Base-by-base conservation (phyloP, 2,797 vertebrate genomes). In the Nasua narica region DNA sequence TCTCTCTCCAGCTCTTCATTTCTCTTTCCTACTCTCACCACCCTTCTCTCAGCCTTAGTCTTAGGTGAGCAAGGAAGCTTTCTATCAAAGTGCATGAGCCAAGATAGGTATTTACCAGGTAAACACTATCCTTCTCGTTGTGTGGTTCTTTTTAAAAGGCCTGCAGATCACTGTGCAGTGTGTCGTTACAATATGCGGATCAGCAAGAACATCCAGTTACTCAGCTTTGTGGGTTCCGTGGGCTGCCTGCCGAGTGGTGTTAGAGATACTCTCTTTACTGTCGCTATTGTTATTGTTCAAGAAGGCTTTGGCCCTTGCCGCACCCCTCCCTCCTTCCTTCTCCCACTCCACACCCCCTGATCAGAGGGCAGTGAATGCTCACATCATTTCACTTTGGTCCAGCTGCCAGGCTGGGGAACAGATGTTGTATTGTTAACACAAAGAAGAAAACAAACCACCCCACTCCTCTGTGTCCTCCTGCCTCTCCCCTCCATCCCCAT, bases 381-480 rank as follows among this genome's bases (percentile, higher is more conserved):
- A 98, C 97, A 97, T 98, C 97, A 98, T 97, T 97, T 97, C 97
- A 90, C 85, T 96, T 90, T 43, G 76, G 91, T 97, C 98, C 98
- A 98, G 98, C 98, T 98, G 98, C 98, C 93, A 97, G 95, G 85
- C 98, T 98, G 81, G 3, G 95, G 97, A 98, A 98, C 98, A 99
- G 98, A 99, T 99, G 98, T 98, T 98, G 98, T 83, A 98, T 98
- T 99, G 98, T 99, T 98, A 96, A 82, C 94, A 95, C 88, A 82
- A 97, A 98, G 90, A 94, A 83, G 93, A 35, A 91, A 98, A 97
- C 98, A 96, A 97, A 97, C 93, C 77, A 35, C 82, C 90, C 79
- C 1, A 23, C 93, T 98, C 97, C 93, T 92, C 8, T 7, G 50
- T 52, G 94, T 89, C 92, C 91, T 91, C 85, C 86, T 0, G 0